Percentiles rank a stretch among this genome's conserved stretches.
Conservation (phyloP, 2,113 vertebrate species). For the Polypterus bichir region DNA sequence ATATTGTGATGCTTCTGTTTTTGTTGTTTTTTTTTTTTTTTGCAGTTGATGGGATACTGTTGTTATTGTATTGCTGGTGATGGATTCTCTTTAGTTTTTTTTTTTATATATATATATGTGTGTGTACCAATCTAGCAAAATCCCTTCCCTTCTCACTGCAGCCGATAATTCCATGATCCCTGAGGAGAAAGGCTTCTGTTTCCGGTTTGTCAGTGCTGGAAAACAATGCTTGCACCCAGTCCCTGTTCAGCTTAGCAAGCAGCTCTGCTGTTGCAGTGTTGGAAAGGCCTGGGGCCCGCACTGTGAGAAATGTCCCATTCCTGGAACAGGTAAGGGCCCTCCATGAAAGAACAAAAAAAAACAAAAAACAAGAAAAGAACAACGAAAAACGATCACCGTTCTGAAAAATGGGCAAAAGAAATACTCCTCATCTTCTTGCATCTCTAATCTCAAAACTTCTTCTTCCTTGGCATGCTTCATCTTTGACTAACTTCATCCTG, state of each 20-base stretch:
- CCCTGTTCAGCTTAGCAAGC: conserved; percentile 88
- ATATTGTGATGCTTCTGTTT: background rate
- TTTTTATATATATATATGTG: conserved; percentile 19
- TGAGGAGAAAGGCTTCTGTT: conserved; percentile 92
- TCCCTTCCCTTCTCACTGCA: conserved; percentile 49
- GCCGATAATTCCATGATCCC: conserved; percentile 64
- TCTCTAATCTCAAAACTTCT: conserved; percentile 23
- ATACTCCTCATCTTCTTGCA: background rate
- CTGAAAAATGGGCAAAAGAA: no score
- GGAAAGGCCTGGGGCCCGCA: conserved; percentile 93
- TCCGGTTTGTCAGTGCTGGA: conserved; percentile 80
- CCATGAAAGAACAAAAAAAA: conserved; percentile 16
- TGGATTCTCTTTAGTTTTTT: conserved; percentile 36
- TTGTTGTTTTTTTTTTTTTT: conserved; percentile 3
- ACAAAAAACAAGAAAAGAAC: conserved; percentile 3
- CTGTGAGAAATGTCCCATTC: conserved; percentile 87
- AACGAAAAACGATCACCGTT: background rate
- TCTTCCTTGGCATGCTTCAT: no score
- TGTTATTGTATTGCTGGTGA: conserved; percentile 27
- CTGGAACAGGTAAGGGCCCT: conserved; percentile 86
- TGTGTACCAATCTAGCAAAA: conserved; percentile 32
- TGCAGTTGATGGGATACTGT: conserved; percentile 13
- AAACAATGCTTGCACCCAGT: conserved; percentile 92
- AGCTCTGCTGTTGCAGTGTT: conserved; percentile 97
- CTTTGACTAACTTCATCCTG: no score